These are phyloP conservation scores for Neocrepidodera transversa DNA, from an alignment of 2,888 invertebrate species.

Conservation along the genomic window DNA sequence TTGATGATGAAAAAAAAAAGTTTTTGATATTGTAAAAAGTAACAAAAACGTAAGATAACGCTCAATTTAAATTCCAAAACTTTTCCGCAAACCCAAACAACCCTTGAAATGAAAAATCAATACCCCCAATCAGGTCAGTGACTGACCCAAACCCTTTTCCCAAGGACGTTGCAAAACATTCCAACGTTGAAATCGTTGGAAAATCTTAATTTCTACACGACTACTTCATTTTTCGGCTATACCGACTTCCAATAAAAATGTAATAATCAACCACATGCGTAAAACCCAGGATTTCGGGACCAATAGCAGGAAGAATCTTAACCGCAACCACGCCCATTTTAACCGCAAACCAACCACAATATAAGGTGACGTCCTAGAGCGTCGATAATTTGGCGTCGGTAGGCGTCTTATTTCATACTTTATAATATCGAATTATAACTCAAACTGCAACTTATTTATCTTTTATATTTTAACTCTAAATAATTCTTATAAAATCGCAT, in stretches of 20 bases:
- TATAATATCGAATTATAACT: conserved; percentile 11
- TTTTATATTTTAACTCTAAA: too few relatives aligned
- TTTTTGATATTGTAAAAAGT: too few relatives aligned
- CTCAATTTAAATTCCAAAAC: too few relatives aligned
- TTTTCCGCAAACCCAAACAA: conserved; percentile 14
- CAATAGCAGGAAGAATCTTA: conserved; percentile 65
- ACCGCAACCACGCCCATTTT: conserved; percentile 64
- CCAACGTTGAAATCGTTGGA: conserved; percentile 9
- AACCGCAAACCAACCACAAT: conserved; percentile 62
- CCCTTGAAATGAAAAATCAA: conserved; percentile 33
- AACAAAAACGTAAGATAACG: too few relatives aligned
- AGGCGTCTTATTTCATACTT: conserved; percentile 51
- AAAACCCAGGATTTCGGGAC: conserved; percentile 66
- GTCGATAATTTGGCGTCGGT: conserved; percentile 54
- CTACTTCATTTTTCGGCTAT: conserved; percentile 28
- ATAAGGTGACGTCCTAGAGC: conserved; percentile 59
- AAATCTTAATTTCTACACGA: conserved; percentile 30
- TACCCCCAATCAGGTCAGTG: conserved; percentile 34
- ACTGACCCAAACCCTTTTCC: conserved; percentile 26
- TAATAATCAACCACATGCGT: conserved; percentile 62
- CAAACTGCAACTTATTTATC: too few relatives aligned
- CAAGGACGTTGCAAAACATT: conserved; percentile 19
- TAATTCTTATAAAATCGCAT: too few relatives aligned
- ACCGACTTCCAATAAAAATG: conserved; percentile 58
- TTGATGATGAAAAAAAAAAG: too few relatives aligned